Evolutionary conservation across 1,140 invertebrate genomes (phyloP).

Genomic region (Sycophila sp.): DNA sequence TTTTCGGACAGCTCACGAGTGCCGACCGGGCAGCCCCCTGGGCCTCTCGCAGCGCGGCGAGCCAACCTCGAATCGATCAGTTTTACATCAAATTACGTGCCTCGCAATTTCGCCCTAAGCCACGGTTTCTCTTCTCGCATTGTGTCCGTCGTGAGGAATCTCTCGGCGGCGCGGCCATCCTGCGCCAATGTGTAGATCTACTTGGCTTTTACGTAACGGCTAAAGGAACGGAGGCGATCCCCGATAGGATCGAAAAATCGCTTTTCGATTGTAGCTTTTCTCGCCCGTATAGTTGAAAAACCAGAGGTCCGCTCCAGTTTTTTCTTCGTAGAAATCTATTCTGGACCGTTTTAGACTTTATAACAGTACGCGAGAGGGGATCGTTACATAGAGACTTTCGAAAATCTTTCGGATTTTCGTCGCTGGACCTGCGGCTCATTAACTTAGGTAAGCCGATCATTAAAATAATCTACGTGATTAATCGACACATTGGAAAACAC

Average conservation of each 20-base stretch:
- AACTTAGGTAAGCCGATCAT: no score
- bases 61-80: conserved; percentile 36
- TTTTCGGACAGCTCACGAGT: conserved; percentile 34
- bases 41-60: conserved; percentile 25
- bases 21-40: no score
- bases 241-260: conserved; percentile 17
- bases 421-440: no score
- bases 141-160: conserved; percentile 7
- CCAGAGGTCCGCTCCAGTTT: no score
- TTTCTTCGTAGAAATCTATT: neutral
- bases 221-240: no score
- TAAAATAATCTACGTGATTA: no score
- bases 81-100: conserved; percentile 38
- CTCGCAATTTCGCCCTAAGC: conserved; percentile 32
- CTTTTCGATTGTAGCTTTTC: conserved; percentile 7
- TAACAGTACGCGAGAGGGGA: no score
- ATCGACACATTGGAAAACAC: no score
- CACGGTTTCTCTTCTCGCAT: conserved; percentile 33
- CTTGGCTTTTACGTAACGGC: conserved; percentile 33
- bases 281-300: no score
- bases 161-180: neutral
- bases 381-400: no score
- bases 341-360: no score
- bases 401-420: no score
- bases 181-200: neutral